phyloP scores from a whole-genome alignment of 2,888 invertebrate species.

The Acanthosepion esculentum region DNA sequence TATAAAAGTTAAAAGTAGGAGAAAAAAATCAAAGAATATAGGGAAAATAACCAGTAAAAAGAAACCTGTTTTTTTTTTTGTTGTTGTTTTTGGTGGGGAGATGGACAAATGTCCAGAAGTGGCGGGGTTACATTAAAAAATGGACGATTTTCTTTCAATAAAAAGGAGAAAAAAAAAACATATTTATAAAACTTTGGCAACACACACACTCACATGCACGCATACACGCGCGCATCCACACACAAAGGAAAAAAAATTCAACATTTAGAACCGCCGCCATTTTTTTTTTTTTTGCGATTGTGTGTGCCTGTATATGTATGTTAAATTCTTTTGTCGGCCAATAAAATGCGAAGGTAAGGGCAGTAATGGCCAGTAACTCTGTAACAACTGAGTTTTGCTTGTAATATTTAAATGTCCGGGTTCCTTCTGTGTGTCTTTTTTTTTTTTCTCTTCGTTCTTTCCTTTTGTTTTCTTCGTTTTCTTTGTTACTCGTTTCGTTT shows the following conservation, averaged over 20 bases:
- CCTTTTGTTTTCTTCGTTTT: background rate
- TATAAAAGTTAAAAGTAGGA: background rate
- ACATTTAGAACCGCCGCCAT: background rate
- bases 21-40: background rate
- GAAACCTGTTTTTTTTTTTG: background rate
- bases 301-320: background rate
- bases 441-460: background rate
- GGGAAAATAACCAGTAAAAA: background rate
- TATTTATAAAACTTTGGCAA: no score
- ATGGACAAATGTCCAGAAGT: background rate
- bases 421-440: background rate
- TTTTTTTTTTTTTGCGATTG: background rate
- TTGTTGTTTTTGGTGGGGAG: background rate
- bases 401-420: background rate
- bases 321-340: background rate
- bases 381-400: background rate
- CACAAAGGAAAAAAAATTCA: background rate
- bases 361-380: conserved; percentile 22
- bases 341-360: background rate
- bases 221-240: background rate
- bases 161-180: background rate
- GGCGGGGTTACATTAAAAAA: background rate
- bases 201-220: background rate
- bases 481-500: background rate
- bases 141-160: conserved; percentile 33